Evolutionary conservation across 2,888 invertebrate species (phyloP).

Genomic region (Unio delphinus): DNA sequence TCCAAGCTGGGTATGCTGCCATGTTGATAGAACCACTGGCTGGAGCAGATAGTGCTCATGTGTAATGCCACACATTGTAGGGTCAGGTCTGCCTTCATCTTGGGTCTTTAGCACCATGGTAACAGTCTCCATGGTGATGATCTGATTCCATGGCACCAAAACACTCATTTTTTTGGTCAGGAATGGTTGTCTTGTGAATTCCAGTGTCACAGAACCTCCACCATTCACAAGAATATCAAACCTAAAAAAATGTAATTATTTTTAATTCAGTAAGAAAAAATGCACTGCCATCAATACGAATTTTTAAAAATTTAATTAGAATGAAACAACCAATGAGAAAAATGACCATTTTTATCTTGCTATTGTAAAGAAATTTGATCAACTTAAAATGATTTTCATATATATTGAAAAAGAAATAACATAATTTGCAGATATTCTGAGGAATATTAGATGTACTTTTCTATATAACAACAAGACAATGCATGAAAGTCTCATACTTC

Average conservation of each 20-base stretch:
- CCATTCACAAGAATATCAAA: conserved; percentile 99
- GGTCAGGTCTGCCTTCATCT: conserved; percentile 74
- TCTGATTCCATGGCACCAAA: conserved; percentile 93
- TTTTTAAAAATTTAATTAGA: no score
- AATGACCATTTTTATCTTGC: no score
- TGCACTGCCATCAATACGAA: no score
- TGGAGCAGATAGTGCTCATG: conserved; percentile 65
- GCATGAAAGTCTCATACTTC: no score
- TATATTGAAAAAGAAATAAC: no score
- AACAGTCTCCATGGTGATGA: conserved; percentile 77
- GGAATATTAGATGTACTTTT: no score
- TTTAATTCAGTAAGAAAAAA: neutral
- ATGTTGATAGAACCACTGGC: conserved; percentile 68
- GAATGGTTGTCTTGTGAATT: conserved; percentile 96
- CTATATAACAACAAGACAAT: no score
- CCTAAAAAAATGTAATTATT: conserved; percentile 76
- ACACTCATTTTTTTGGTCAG: conserved; percentile 74
- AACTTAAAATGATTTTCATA: no score
- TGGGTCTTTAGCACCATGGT: conserved; percentile 53
- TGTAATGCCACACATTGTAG: conserved; percentile 50
- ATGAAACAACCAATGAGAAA: no score
- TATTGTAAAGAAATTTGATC: no score
- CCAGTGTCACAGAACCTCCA: conserved; percentile 95
- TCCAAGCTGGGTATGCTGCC: conserved; percentile 71
- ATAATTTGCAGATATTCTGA: no score